Evolutionary conservation across 2,113 vertebrate genomes (phyloP).

Genomic region (Corythaixoides concolor): DNA sequence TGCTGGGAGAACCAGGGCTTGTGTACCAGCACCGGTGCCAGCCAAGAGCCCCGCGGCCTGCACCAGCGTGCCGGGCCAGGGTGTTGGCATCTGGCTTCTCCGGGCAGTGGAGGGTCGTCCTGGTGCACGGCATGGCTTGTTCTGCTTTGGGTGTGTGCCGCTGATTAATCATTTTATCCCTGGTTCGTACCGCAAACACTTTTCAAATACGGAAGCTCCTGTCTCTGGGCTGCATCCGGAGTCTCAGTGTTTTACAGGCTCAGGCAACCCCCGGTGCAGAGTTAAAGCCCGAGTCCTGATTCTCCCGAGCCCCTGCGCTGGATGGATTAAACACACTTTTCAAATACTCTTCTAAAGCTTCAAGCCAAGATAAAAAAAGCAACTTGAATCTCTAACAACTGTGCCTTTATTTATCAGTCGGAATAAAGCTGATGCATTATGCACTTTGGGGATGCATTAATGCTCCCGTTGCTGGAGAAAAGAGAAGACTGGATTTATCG

Average conservation of each 20-base stretch:
- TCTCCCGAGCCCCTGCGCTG: background rate
- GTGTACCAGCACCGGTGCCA: rapidly evolving
- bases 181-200: rapidly evolving
- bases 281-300: background rate
- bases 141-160: background rate
- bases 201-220: rapidly evolving
- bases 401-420: background rate
- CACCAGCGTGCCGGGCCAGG: rapidly evolving
- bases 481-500: rapidly evolving
- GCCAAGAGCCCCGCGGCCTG: background rate
- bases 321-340: background rate
- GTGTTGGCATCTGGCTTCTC: rapidly evolving
- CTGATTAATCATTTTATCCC: rapidly evolving
- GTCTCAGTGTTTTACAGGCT: background rate
- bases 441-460: background rate
- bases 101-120: background rate
- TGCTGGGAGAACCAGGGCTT: background rate
- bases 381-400: background rate
- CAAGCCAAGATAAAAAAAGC: background rate
- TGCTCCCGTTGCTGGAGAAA: rapidly evolving
- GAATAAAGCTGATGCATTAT: background rate
- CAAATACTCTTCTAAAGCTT: background rate
- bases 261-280: background rate
- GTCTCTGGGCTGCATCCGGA: background rate
- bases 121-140: rapidly evolving